phyloP scores from a whole-genome alignment of 2,888 invertebrate genomes.

The Napeogenes sylphis region DNA sequence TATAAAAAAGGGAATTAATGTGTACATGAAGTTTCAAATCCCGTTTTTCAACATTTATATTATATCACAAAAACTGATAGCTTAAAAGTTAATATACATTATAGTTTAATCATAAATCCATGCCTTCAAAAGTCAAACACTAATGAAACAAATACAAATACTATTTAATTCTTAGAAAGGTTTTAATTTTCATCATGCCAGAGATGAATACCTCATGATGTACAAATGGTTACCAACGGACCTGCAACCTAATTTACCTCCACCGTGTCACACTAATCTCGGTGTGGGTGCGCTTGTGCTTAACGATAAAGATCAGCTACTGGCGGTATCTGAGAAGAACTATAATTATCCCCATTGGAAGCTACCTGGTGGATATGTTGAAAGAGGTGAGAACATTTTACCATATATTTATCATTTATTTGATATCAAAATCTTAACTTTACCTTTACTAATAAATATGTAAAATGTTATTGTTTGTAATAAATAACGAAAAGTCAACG shows the following conservation, averaged over 20 bases:
- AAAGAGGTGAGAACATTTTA: conserved; percentile 78
- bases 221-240: conserved; percentile 86
- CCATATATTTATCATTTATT: neutral
- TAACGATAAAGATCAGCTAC: conserved; percentile 83
- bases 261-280: conserved; percentile 84
- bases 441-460: too few species aligned
- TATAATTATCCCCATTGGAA: conserved; percentile 86
- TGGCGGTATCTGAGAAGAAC: conserved; percentile 89
- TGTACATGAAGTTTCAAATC: too few species aligned
- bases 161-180: conserved; percentile 79
- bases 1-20: too few species aligned
- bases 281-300: conserved; percentile 93
- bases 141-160: conserved; percentile 10
- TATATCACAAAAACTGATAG: too few species aligned
- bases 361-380: conserved; percentile 94
- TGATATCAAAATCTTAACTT: neutral
- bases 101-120: neutral
- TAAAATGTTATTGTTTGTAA: too few species aligned
- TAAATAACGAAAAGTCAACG: too few species aligned
- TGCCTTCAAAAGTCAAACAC: neutral
- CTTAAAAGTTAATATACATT: too few species aligned
- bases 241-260: conserved; percentile 82
- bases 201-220: conserved; percentile 87
- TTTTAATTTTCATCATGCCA: conserved; percentile 94
- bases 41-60: too few species aligned